These are phyloP conservation scores for Sminthurides bifidus DNA, from an alignment of 1,140 invertebrate species.

Conservation along the genomic window DNA sequence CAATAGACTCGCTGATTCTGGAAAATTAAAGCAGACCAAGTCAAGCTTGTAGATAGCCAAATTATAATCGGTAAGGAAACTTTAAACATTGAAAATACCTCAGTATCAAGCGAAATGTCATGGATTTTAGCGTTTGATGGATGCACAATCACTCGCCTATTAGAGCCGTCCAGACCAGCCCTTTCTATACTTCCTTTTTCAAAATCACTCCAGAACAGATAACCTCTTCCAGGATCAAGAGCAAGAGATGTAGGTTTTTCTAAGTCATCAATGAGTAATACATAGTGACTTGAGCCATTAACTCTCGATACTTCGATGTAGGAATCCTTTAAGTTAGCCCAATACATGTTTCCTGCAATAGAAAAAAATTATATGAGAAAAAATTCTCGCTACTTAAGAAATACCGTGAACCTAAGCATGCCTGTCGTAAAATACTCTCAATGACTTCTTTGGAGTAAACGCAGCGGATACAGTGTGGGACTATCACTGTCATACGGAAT, in stretches of 20 bases:
- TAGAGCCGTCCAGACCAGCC: slow-evolving; percentile 44
- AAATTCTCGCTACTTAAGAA: no score
- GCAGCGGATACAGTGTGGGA: no score
- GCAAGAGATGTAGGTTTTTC: slow-evolving; percentile 45
- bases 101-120: slow-evolving; percentile 48
- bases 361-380: no score
- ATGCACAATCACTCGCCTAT: slow-evolving; percentile 42
- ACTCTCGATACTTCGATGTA: slow-evolving; percentile 45
- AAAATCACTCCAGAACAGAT: slow-evolving; percentile 50
- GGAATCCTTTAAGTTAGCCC: slow-evolving; percentile 48
- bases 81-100: slow-evolving; percentile 35
- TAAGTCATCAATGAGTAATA: slow-evolving; percentile 40
- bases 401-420: no score
- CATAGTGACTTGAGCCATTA: slow-evolving; percentile 42
- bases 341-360: slow-evolving; percentile 45
- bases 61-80: background rate
- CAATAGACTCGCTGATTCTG: slow-evolving; percentile 40
- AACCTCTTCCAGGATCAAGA: slow-evolving; percentile 51
- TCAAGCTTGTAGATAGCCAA: no score
- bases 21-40: no score
- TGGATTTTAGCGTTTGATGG: slow-evolving; percentile 37
- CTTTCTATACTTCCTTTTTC: slow-evolving; percentile 41
- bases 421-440: no score
- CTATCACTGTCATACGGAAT: no score
- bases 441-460: no score